These are phyloP conservation scores for Smittia aterrima DNA, from an alignment of 2,888 invertebrate species.

Conservation along the genomic window DNA sequence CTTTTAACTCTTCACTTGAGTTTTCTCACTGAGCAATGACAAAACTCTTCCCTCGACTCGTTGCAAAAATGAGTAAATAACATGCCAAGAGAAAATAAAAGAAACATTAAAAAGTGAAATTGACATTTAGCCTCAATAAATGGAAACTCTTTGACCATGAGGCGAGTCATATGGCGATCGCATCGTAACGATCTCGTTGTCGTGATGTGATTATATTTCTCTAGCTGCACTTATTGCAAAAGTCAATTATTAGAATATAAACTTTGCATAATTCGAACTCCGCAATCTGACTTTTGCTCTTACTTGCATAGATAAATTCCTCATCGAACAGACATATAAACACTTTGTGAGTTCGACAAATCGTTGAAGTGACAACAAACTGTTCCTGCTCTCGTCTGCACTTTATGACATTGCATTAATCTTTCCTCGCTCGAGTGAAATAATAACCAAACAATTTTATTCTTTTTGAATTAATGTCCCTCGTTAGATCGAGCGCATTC, in stretches of 20 bases:
- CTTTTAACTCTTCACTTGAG: too few species aligned
- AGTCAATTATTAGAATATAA: neutral
- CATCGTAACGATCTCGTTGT: neutral
- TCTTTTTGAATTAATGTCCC: neutral
- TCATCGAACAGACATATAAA: neutral
- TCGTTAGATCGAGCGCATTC: neutral
- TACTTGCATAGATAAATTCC: neutral
- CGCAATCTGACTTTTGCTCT: too few species aligned
- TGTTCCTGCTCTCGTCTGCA: neutral
- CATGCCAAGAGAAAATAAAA: neutral
- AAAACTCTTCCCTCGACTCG: neutral
- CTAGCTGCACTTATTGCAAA: neutral
- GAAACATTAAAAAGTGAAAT: neutral
- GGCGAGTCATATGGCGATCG: neutral
- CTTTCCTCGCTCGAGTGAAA: neutral
- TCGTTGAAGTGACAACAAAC: neutral
- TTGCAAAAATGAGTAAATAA: neutral
- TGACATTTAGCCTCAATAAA: slow-evolving; percentile 3
- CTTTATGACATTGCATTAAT: slow-evolving; percentile 4
- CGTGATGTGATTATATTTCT: neutral
- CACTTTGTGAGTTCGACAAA: neutral
- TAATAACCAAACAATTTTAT: neutral
- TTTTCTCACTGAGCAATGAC: neutral
- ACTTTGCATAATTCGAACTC: slow-evolving; percentile 8
- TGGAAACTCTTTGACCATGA: neutral